Base-by-base conservation (phyloP, 2,888 invertebrate species). In the Drosophila bunnanda region DNA sequence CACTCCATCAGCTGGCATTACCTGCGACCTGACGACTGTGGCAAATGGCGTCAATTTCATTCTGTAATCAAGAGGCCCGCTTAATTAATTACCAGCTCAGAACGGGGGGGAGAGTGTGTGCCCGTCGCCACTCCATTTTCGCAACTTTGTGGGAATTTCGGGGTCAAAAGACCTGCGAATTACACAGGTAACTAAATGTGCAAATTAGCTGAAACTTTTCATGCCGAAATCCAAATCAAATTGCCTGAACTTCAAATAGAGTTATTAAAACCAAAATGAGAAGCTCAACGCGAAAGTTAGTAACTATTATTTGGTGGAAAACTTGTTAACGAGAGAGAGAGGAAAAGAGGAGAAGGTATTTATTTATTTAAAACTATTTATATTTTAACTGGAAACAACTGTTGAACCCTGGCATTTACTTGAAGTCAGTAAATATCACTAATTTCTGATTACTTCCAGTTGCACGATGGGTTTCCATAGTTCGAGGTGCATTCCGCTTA, bases 31-130 rank as follows among this genome's bases (percentile, higher is more conserved):
- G 46, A 55, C 62, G 50, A 62, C 65, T 74, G 68, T 53, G 69
- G 69, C 70, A 80, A 88, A 85, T 84, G 78, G 83, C 86, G 80
- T 82, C 82, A 72, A 85, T 84, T 88, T 82, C 86, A 80, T 80
- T 67, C 67, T 80, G 80, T 82, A 80, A 88, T 84, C 86, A 88
- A 84, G 88, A 78, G 78, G 76, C 62, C 44, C 82, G 66, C 86
- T 80, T 85, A 88, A 80, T 84, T 84, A 84, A 88, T 84, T 84
- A 76, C 73, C 75, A 38, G 39, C 32, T 13, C 60, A 9, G 22
- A 13, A 44, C 17, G 20, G 2, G 17, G 4, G 17, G 10, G 39
- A 50, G 39, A 10, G 43, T 60, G 57, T 62, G 32, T 22, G 43
- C 44, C 46, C 7, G 28, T 46, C 46, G 28, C 30, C 28, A 46